phyloP scores from a whole-genome alignment of 2,113 vertebrate genomes.

The Catharus bicknelli region DNA sequence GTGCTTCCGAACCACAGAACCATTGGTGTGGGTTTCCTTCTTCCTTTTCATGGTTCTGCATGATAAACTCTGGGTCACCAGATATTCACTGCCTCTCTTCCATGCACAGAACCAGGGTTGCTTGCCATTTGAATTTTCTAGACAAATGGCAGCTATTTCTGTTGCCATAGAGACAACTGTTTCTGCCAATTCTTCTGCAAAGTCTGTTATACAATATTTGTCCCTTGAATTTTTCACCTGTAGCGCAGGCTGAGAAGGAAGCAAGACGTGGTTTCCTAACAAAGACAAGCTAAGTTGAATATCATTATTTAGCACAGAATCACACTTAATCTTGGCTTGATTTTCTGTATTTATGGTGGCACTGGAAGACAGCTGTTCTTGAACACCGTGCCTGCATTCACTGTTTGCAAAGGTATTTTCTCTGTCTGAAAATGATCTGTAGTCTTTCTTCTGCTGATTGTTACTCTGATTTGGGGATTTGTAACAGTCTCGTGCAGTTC shows the following conservation, averaged over 20 bases:
- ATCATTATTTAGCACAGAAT: constrained; percentile 60
- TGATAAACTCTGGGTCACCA: constrained; percentile 76
- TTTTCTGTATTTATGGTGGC: neutral
- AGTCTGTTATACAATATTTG: constrained; percentile 85
- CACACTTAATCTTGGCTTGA: constrained; percentile 51
- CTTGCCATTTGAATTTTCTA: constrained; percentile 94
- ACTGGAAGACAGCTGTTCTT: constrained; percentile 52
- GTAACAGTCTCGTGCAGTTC: constrained; percentile 16
- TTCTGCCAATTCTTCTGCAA: constrained; percentile 92
- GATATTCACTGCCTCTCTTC: constrained; percentile 80
- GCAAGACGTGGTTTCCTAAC: constrained; percentile 73
- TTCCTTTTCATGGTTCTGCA: constrained; percentile 82
- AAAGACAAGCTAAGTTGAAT: constrained; percentile 69
- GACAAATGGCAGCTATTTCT: constrained; percentile 95
- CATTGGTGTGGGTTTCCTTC: constrained; percentile 80
- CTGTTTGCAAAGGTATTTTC: neutral
- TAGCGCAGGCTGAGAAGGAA: constrained; percentile 66
- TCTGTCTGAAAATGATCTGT: constrained; percentile 29
- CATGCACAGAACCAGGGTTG: constrained; percentile 97
- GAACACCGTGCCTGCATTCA: constrained; percentile 23
- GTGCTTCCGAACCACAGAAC: constrained; percentile 83
- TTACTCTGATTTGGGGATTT: constrained; percentile 9
- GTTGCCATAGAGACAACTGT: constrained; percentile 98
- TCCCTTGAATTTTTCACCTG: constrained; percentile 78
- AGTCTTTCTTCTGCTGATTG: constrained; percentile 40